phyloP scores from a whole-genome alignment of 2,113 vertebrate genomes.

The Dolichallabes microphthalmus region DNA sequence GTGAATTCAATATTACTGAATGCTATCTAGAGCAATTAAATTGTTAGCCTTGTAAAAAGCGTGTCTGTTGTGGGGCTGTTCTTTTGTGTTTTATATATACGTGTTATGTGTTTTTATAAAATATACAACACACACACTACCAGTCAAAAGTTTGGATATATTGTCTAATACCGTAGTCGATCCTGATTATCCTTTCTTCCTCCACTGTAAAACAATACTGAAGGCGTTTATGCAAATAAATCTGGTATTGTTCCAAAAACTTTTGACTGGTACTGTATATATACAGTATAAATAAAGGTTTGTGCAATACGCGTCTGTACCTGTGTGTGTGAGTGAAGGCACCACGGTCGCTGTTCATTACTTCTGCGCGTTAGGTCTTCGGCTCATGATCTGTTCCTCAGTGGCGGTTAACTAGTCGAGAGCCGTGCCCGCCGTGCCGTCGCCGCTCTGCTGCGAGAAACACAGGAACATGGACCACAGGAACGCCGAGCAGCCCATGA shows the following conservation, averaged over 20 bases:
- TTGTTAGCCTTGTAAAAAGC: background rate
- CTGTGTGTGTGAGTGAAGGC: conserved; percentile 19
- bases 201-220: too few relatives aligned
- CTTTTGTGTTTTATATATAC: background rate
- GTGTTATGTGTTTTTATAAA: too few relatives aligned
- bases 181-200: too few relatives aligned
- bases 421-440: conserved; percentile 76
- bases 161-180: too few relatives aligned
- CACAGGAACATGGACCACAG: conserved; percentile 90
- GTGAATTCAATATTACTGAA: background rate
- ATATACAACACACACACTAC: background rate
- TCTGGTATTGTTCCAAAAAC: too few relatives aligned
- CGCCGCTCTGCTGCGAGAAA: conserved; percentile 83
- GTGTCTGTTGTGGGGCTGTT: background rate
- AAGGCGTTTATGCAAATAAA: too few relatives aligned
- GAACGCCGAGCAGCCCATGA: conserved; percentile 86
- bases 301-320: background rate
- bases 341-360: conserved; percentile 23
- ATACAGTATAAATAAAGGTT: background rate
- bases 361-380: conserved; percentile 26
- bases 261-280: too few relatives aligned
- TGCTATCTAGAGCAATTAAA: background rate
- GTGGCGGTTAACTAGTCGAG: conserved; percentile 68
- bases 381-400: conserved; percentile 62
- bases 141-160: too few relatives aligned